Evolutionary conservation across 1,140 invertebrate genomes (phyloP).

Genomic region (Drosophila busckii): DNA sequence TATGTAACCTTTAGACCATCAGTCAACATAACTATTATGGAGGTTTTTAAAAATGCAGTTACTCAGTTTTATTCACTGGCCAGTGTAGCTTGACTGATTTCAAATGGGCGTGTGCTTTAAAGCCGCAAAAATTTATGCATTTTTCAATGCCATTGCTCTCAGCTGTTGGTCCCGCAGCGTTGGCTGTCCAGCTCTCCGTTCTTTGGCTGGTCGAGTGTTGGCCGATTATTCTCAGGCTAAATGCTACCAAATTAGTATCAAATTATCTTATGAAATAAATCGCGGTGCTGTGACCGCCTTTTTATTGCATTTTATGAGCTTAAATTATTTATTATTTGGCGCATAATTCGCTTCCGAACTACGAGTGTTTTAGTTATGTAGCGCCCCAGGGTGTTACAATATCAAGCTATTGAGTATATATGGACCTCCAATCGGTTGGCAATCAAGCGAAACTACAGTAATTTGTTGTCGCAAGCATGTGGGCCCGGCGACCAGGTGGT

Average conservation of each 20-base stretch:
- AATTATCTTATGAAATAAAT: slow-evolving; percentile 68
- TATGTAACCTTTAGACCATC: slow-evolving; percentile 30
- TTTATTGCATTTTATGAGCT: slow-evolving; percentile 70
- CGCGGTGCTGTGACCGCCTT: slow-evolving; percentile 50
- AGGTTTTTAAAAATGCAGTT: too few relatives aligned
- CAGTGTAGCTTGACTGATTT: slow-evolving; percentile 56
- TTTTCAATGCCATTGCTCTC: slow-evolving; percentile 73
- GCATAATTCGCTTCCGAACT: slow-evolving; percentile 71
- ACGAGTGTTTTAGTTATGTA: slow-evolving; percentile 42
- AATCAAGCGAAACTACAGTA: slow-evolving; percentile 8
- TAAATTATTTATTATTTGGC: slow-evolving; percentile 74
- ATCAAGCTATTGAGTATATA: not conserved
- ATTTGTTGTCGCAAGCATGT: slow-evolving; percentile 28
- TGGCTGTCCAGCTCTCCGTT: too few relatives aligned
- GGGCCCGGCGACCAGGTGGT: slow-evolving; percentile 57
- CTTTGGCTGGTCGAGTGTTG: slow-evolving; percentile 9
- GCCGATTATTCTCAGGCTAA: slow-evolving; percentile 62
- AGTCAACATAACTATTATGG: slow-evolving; percentile 56
- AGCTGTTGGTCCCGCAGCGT: slow-evolving; percentile 40
- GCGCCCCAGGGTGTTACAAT: slow-evolving; percentile 20
- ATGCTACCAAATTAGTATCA: slow-evolving; percentile 73
- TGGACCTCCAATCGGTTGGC: not conserved
- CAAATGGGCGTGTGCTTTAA: slow-evolving; percentile 47
- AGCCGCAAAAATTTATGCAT: slow-evolving; percentile 58
- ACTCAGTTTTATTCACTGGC: slow-evolving; percentile 35